These are phyloP conservation scores for Gonioctena quinquepunctata DNA, from an alignment of 1,140 invertebrate species.

Conservation along the genomic window DNA sequence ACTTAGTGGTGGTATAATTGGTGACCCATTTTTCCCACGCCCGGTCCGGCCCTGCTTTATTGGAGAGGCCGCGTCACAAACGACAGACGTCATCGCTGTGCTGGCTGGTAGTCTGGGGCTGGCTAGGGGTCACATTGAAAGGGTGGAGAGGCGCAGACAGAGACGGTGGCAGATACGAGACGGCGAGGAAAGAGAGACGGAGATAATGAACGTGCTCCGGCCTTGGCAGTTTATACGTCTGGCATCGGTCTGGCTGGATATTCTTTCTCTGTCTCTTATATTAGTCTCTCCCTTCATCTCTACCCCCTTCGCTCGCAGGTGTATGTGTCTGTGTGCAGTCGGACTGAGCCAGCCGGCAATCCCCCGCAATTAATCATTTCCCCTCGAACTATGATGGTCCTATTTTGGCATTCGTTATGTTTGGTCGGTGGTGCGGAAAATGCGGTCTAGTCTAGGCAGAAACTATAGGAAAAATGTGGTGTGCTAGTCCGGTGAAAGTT, in stretches of 20 bases:
- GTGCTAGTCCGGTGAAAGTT: no score
- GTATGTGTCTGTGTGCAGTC: neutral
- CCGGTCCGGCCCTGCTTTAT: neutral
- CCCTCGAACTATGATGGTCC: neutral
- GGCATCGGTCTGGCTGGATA: constrained; percentile 28
- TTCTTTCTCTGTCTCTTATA: neutral
- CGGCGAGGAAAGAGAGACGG: neutral
- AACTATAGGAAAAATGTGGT: no score
- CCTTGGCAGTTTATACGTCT: constrained; percentile 33
- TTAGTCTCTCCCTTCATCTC: neutral
- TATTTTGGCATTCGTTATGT: neutral
- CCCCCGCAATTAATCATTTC: neutral
- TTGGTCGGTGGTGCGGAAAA: neutral
- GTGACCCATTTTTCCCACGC: neutral
- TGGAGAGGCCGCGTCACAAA: neutral
- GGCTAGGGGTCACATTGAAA: constrained; percentile 19
- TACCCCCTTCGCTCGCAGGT: neutral
- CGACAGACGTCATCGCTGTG: neutral
- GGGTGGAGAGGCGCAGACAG: constrained; percentile 1
- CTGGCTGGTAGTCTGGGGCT: neutral
- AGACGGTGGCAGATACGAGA: neutral
- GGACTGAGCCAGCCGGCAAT: neutral
- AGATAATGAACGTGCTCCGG: constrained; percentile 1
- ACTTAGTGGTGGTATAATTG: no score
- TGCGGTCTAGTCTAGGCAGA: neutral